Evolutionary conservation across 2,113 vertebrate species (phyloP).

Genomic region (Spermophilus dauricus): DNA sequence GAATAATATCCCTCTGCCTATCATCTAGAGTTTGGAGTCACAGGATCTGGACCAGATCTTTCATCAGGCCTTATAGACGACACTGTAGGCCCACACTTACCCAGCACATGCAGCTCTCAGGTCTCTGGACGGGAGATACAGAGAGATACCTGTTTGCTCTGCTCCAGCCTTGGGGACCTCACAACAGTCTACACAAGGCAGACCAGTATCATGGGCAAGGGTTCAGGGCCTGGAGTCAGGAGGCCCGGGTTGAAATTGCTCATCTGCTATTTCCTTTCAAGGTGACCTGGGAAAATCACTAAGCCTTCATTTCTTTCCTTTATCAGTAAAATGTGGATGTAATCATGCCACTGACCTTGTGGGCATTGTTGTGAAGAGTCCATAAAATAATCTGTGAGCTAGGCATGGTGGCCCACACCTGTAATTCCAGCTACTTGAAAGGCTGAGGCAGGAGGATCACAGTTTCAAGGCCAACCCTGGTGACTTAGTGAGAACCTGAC

Average conservation of each 20-base stretch:
- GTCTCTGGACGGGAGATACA: not conserved
- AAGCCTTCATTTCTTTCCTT: not conserved
- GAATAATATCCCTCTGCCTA: not conserved
- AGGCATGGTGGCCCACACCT: not conserved
- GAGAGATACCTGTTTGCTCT: not conserved
- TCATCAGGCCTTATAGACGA: not conserved
- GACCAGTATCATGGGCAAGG: not conserved
- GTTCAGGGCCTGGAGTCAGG: not conserved
- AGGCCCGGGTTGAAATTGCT: not conserved
- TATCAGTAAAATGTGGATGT: not conserved
- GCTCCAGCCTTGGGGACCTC: not conserved
- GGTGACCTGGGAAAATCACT: not conserved
- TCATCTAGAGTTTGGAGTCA: not conserved
- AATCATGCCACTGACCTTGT: not conserved
- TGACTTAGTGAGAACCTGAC: not conserved
- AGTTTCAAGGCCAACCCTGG: not conserved
- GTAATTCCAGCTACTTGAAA: not conserved
- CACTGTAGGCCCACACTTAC: rapidly evolving
- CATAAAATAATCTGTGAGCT: not conserved
- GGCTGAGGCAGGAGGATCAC: not conserved
- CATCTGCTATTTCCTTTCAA: not conserved
- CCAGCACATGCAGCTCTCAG: not conserved
- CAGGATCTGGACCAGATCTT: not conserved
- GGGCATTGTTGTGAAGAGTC: not conserved
- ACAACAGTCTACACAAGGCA: not conserved